Base-by-base conservation (phyloP, 2,797 vertebrate genomes). In the Leontocebus nigricollis region DNA sequence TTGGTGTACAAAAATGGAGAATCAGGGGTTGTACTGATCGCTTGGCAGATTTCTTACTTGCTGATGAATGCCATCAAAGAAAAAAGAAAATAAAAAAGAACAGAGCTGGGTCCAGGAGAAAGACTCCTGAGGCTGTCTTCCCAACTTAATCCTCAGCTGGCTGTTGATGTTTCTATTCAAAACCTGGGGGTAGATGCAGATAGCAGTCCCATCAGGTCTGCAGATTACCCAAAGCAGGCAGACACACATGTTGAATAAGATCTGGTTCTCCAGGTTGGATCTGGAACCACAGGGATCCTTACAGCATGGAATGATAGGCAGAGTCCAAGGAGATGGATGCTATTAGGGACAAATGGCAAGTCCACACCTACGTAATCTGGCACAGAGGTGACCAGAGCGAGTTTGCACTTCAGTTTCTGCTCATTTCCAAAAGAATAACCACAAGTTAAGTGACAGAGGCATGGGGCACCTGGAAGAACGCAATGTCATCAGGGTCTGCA, bases 241-340 rank as follows among this genome's bases (percentile, higher is more conserved):
- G 72, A 72, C 26, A 44, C 39, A 20, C 55, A 50, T 59, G 5
- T 0, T 48, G 26, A 36, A 22, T 30, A 7, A 8, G 76, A 88
- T 85, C 67, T 90, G 82, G 86, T 91, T 93, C 85, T 36, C n/a
- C n/a, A 91, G 61, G 33, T 67, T 67, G 64, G 81, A 82, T 88
- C 73, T 91, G 83, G 88, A 89, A 90, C 85, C 41, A 70, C 67
- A 77, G 96, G 89, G 87, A 92, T 84, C 44, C 44, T 27, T 61
- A 82, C 10, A 48, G 64, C 36, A 30, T 4, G 7, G 75, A 44
- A 72, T 46, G 83, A 81, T 73, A 86, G 50, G 13, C 86, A 85
- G 88, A 82, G 59, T 76, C 70, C 84, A 26, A 3, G 3, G 1
- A 55, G 46, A 52, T 41, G 14, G 26, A 50, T 2, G 27, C 70